Evolutionary conservation across 1,140 invertebrate species (phyloP).

Genomic region (Drosophila lacertosa): DNA sequence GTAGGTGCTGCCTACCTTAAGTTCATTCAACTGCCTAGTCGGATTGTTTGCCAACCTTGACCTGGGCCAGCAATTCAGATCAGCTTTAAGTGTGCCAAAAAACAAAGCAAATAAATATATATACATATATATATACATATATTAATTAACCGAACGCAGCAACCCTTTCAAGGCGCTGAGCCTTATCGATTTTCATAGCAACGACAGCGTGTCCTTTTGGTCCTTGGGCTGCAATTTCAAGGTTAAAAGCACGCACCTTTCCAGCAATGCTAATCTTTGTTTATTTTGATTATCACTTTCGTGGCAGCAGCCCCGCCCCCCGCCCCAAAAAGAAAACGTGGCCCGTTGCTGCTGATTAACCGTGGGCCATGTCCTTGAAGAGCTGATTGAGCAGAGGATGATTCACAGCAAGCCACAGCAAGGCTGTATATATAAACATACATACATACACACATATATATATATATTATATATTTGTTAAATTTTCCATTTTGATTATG

Average conservation of each 20-base stretch:
- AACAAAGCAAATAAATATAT: too few species aligned
- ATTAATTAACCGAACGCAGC: conserved; percentile 57
- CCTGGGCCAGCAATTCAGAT: too few species aligned
- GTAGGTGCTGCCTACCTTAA: conserved; percentile 11
- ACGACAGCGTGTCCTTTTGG: conserved; percentile 2
- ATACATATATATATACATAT: too few species aligned
- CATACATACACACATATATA: neutral
- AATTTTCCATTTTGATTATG: conserved; percentile 61
- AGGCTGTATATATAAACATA: conserved; percentile 6
- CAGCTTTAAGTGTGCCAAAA: conserved; percentile 57
- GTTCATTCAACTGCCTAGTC: conserved; percentile 38
- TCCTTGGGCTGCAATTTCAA: conserved; percentile 42
- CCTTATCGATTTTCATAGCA: conserved; percentile 65
- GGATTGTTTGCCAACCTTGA: conserved; percentile 34
- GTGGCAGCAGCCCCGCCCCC: conserved; percentile 8
- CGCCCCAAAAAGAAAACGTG: conserved; percentile 13
- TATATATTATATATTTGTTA: conserved; percentile 30
- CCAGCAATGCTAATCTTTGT: conserved; percentile 63
- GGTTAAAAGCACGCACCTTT: conserved; percentile 46
- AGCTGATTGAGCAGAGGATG: conserved; percentile 28
- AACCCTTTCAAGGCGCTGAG: conserved; percentile 54
- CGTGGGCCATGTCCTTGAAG: conserved; percentile 55
- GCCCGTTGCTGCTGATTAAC: conserved; percentile 51
- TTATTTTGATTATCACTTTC: conserved; percentile 81
- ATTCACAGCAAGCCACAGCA: conserved; percentile 60